Conservation (phyloP, 2,797 vertebrate genomes). For the Merluccius polli region DNA sequence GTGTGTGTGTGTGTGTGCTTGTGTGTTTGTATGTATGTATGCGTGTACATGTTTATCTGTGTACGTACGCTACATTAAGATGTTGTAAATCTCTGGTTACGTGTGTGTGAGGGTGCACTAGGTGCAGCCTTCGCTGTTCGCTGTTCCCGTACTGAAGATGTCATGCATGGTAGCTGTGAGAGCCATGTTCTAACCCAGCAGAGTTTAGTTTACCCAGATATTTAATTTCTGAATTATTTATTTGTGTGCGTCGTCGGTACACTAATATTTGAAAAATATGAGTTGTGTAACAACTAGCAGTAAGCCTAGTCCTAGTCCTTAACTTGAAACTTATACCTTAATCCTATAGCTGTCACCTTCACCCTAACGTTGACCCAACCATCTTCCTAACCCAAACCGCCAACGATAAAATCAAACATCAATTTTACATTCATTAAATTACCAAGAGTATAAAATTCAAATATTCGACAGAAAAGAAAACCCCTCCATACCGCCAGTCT, state of each 20-base stretch:
- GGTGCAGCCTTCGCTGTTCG: conserved; percentile 9
- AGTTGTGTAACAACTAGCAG: not conserved
- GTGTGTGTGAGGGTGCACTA: not conserved
- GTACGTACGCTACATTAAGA: not conserved
- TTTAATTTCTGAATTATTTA: not conserved
- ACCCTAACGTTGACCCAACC: no score
- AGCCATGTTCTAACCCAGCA: conserved; percentile 4
- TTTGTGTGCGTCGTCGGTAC: not conserved
- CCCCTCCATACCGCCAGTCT: not conserved
- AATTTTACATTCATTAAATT: not conserved
- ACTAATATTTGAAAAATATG: not conserved
- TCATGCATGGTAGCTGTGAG: conserved; percentile 16
- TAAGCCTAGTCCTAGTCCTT: not conserved
- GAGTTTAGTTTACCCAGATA: not conserved
- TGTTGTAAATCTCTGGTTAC: conserved; percentile 1
- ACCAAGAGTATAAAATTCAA: no score
- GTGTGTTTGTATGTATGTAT: not conserved
- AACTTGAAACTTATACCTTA: not conserved
- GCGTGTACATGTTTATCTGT: not conserved
- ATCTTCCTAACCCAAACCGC: not conserved
- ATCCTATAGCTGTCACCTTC: not conserved
- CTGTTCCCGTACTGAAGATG: not conserved
- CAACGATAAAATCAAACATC: not conserved
- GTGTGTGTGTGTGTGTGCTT: not conserved
- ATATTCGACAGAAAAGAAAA: not conserved